These are phyloP conservation scores for Drosophila nikananu DNA, from an alignment of 1,140 invertebrate genomes.

Conservation along the genomic window DNA sequence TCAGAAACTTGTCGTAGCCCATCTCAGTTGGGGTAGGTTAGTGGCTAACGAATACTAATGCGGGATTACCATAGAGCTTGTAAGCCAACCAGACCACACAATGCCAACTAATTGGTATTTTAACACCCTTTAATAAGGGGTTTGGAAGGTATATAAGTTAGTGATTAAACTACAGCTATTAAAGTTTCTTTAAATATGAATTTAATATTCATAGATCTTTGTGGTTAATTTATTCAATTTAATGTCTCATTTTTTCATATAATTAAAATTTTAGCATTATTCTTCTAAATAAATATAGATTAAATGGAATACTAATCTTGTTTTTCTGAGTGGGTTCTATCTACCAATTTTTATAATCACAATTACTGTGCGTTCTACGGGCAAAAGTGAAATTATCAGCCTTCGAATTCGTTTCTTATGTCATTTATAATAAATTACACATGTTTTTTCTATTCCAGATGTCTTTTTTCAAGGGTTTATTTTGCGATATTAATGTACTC, in stretches of 20 bases:
- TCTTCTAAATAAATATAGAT: not conserved
- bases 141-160: not conserved
- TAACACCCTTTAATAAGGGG: not conserved
- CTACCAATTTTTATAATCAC: not conserved
- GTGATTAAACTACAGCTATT: not conserved
- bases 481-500: not conserved
- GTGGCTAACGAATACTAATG: slow-evolving; percentile 4
- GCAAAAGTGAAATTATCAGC: not conserved
- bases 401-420: not conserved
- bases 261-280: too few relatives aligned
- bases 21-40: slow-evolving; percentile 29
- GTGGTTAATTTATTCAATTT: not conserved
- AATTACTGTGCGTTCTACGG: not conserved
- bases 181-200: not conserved
- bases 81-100: slow-evolving; percentile 53
- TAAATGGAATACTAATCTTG: not conserved
- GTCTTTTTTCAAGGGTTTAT: not conserved
- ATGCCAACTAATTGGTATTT: slow-evolving; percentile 27
- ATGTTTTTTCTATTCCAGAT: not conserved
- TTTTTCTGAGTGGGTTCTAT: not conserved
- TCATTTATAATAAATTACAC: not conserved
- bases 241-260: too few relatives aligned
- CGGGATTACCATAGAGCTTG: slow-evolving; percentile 30
- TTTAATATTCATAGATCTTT: not conserved
- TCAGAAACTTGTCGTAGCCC: slow-evolving; percentile 15